Conservation (phyloP, 2,797 vertebrate genomes). For the Hephaestus fuliginosus region DNA sequence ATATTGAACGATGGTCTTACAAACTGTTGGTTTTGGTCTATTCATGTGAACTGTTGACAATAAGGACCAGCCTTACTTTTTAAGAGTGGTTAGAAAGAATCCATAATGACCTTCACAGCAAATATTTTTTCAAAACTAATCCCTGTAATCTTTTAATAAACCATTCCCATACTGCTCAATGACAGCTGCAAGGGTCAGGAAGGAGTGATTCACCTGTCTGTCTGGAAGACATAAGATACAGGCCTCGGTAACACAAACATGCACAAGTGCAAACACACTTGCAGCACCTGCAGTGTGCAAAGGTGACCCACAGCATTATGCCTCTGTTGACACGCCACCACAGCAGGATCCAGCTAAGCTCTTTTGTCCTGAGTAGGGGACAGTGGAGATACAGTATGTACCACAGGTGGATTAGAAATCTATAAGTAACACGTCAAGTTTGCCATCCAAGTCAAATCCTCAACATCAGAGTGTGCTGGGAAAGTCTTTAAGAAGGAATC, state of each 20-base stretch:
- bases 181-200: slow-evolving; percentile 23
- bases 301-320: slow-evolving; percentile 60
- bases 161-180: background rate
- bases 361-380: slow-evolving; percentile 54
- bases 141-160: slow-evolving; percentile 24
- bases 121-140: slow-evolving; percentile 6
- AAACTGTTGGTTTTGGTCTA: background rate
- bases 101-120: background rate
- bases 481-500: slow-evolving; percentile 3
- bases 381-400: slow-evolving; percentile 42
- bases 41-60: background rate
- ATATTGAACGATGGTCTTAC: background rate
- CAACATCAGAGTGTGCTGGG: slow-evolving; percentile 30
- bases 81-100: background rate
- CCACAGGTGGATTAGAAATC: slow-evolving; percentile 64
- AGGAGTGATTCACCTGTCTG: slow-evolving; percentile 12
- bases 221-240: slow-evolving; percentile 3
- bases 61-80: background rate
- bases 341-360: slow-evolving; percentile 62
- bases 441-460: slow-evolving; percentile 29
- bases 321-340: slow-evolving; percentile 49
- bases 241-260: slow-evolving; percentile 30
- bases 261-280: background rate
- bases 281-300: background rate
- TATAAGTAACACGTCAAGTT: slow-evolving; percentile 27